Evolutionary conservation across 1,140 invertebrate genomes (phyloP), one percentile per base, ranked within the genome.

Genomic region (Atopsyche davidsoni): DNA sequence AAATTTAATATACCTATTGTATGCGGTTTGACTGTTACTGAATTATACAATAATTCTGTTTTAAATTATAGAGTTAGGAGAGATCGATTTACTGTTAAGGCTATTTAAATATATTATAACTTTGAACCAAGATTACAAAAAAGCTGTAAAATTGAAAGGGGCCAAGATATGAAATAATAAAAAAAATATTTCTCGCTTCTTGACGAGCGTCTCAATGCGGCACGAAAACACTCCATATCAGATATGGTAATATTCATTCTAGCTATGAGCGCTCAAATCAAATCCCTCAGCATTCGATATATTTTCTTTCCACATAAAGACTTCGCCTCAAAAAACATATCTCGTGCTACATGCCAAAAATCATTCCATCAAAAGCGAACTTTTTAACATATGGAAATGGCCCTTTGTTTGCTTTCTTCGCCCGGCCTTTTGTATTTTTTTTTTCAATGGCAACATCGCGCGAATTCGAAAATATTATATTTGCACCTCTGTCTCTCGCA

Each of bases 341-440:
- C 40, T 25, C 47, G 35, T 53, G 32, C 45, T 32, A 41, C 14
- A 16, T 16, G 18, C 23, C 47, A 50, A 46, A 53, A 57, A 50
- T 57, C 55, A 53, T 57, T 48, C 44, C 55, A 48, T 53, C 51
- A 57, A 57, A 53, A 43, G 47, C 43, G 32, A 51, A 40, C 41
- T 53, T 48, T 57, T 57, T 53, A 53, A 51, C 55, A 53, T 57
- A 57, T 57, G 55, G 55, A 57, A 57, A 57, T 53, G 49, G 21
- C 41, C 41, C 50, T 57, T 53, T 57, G 55, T 57, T 57, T 57
- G 55, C 55, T 53, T 53, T 57, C 45, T 56, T 56, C 45, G 31
- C 35, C 42, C 18, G 16, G 21, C 36, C 34, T 38, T 53, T 53
- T 38, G 32, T 49, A 28, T 43, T 48, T 49, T 54, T 17, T n/a